Evolutionary conservation across 2,797 vertebrate species (phyloP), one percentile per base, ranked within the genome.

Genomic region (Gobionotothen gibberifrons): DNA sequence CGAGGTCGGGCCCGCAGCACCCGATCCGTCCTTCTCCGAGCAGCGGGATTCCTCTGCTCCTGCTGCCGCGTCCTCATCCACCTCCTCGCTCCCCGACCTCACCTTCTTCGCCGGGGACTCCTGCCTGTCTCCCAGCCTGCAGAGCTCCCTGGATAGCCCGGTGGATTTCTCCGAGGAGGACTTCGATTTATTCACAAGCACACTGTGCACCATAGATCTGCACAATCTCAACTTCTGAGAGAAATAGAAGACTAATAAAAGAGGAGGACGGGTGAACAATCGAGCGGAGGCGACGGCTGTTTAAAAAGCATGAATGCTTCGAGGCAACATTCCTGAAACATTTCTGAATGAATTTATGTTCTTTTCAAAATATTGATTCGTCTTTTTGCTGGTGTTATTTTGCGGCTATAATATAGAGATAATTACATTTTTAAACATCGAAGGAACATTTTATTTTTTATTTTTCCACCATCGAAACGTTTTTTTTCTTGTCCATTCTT

Each of bases 121-220:
- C 62, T 95, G 96, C 84, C 91, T 98, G 64, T 96, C 95, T 1
- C 95, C 96, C 3, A 87, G 88, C 57, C 83, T 95, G 63, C 96
- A 93, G 74, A 95, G 94, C 77, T 94, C 95, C 3, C 90, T 96
- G 77, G 93, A 95, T 76, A 98, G 97, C 72, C 96, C 97, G 0
- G 89, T 96, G 76, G 95, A 95, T 72, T 96, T 98, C 88, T 97
- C 96, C 46, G 96, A 97, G 83, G 98, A 98, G 89, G 97, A 98
- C 85, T 95, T 98, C 86, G 97, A 98, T 85, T 89, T 98, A 66
- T 98, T 99, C 87, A 95, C 95, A 1, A 98, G 96, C 93, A 97
- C 97, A 49, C 94, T 99, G 85, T 97, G 97, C 90, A 93, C 96
- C 22, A 96, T 97, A 87, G 97, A 99, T 89, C 87, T 97, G 72